Percentiles rank a stretch among this genome's conserved stretches.
phyloP scores from a whole-genome alignment of 1,140 invertebrate species.

The Aphaenogaster rudis region DNA sequence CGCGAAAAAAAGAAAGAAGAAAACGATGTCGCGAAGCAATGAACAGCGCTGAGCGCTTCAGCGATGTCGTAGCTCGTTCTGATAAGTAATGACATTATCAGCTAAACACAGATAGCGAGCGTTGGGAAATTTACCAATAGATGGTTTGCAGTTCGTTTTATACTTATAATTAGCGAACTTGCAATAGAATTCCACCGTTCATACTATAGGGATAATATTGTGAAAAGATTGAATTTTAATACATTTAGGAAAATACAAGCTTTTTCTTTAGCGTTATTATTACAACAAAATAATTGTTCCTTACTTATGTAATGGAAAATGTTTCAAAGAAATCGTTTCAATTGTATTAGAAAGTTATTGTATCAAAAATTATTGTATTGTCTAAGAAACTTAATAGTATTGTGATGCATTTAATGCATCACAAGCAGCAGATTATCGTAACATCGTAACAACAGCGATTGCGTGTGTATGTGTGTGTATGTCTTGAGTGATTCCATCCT shows the following conservation, averaged over 20 bases:
- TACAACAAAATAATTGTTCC: neutral
- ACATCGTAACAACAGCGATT: neutral
- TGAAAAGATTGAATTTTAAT: neutral
- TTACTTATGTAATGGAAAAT: neutral
- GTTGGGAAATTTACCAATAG: slow-evolving; percentile 29
- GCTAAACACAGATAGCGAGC: slow-evolving; percentile 24
- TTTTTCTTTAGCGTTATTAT: neutral
- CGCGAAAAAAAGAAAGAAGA: neutral
- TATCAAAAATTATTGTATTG: neutral
- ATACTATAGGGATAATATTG: slow-evolving; percentile 7
- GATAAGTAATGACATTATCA: slow-evolving; percentile 57
- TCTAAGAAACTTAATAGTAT: neutral
- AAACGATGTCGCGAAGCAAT: slow-evolving; percentile 1
- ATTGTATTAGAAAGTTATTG: neutral
- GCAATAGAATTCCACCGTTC: neutral
- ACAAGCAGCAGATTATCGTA: neutral
- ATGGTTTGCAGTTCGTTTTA: slow-evolving; percentile 20
- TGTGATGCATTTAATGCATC: neutral
- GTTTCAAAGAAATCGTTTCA: neutral
- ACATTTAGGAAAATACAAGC: neutral
- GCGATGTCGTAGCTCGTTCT: slow-evolving; percentile 25
- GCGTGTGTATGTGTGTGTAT: too few relatives aligned
- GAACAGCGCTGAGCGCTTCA: neutral
- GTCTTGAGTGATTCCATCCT: neutral
- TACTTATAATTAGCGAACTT: slow-evolving; percentile 32